A percentile compares a stretch with the other conserved stretches of the same genome.
Evolutionary conservation across 2,888 invertebrate genomes (phyloP).

Genomic region (Apoda limacodes): DNA sequence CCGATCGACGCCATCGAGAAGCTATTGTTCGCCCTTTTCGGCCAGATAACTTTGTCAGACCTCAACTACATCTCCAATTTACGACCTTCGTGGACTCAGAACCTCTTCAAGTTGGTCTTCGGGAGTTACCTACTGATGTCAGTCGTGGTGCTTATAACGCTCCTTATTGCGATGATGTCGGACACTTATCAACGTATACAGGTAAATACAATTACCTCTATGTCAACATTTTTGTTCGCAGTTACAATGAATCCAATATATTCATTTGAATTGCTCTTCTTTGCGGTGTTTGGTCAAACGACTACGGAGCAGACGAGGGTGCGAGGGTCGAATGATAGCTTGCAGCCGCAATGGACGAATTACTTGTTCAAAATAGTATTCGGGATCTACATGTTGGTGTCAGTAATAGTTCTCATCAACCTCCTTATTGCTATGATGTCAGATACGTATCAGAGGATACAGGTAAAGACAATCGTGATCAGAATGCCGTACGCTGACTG

Average conservation of each 20-base stretch:
- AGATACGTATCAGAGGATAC: constrained; percentile 99
- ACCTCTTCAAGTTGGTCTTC: constrained; percentile 91
- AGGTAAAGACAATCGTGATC: constrained; percentile 79
- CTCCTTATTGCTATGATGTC: constrained; percentile 99
- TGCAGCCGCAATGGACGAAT: constrained; percentile 86
- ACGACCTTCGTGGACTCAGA: constrained; percentile 86
- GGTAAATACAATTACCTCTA: constrained; percentile 74
- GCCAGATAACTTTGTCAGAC: constrained; percentile 89
- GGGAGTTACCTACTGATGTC: constrained; percentile 98
- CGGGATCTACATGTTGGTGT: constrained; percentile 98
- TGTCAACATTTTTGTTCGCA: constrained; percentile 72
- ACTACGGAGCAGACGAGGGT: constrained; percentile 78
- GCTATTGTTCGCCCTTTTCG: constrained; percentile 98
- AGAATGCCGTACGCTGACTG: constrained; percentile 16
- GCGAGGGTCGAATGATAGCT: constrained; percentile 72
- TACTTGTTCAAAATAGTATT: constrained; percentile 89
- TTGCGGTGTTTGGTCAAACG: constrained; percentile 97
- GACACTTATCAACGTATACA: constrained; percentile 99
- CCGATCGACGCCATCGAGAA: constrained; percentile 95
- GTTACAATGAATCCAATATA: constrained; percentile 91
- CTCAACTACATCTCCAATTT: constrained; percentile 78
- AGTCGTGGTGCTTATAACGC: constrained; percentile 97
- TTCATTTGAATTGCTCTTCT: constrained; percentile 98
- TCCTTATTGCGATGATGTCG: constrained; percentile 99
- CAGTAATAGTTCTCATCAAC: constrained; percentile 98